Conservation (phyloP, 2,888 invertebrate genomes). For the Drosophila mettleri region DNA sequence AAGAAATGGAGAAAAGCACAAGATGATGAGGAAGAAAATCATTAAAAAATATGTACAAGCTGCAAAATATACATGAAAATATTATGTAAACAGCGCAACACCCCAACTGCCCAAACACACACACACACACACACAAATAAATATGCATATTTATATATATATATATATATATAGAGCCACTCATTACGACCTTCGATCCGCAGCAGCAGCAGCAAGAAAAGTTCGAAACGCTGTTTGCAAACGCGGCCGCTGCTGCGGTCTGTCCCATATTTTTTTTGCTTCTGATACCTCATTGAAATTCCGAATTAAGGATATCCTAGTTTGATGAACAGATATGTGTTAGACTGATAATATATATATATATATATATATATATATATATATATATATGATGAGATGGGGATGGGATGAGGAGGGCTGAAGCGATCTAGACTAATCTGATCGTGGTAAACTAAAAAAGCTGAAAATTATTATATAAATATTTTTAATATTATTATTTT, state of each 20-base stretch:
- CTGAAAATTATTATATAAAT: too few relatives aligned
- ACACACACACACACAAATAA: neutral
- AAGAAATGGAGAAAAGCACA: neutral
- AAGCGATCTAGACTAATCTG: too few relatives aligned
- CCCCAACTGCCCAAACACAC: neutral
- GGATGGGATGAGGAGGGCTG: too few relatives aligned
- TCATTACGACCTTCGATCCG: conserved; percentile 65
- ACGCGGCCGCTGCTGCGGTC: conserved; percentile 55
- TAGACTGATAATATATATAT: neutral
- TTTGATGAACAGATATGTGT: neutral
- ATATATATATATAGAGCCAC: conserved; percentile 18
- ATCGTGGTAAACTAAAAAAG: too few relatives aligned
- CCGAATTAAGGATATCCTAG: neutral
- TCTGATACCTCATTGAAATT: neutral
- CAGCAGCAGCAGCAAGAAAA: conserved; percentile 37
- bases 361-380: neutral
- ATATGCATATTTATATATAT: neutral
- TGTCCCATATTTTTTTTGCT: conserved; percentile 10
- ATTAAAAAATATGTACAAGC: conserved; percentile 70
- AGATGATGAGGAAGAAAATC: conserved; percentile 39
- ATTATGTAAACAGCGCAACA: conserved; percentile 58
- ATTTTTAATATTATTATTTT: too few relatives aligned
- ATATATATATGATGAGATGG: neutral
- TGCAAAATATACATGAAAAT: conserved; percentile 69
- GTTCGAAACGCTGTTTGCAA: conserved; percentile 49